Evolutionary conservation across 2,888 invertebrate genomes (phyloP), one percentile per base, ranked within the genome.

Genomic region (Drosophila phalerata): DNA sequence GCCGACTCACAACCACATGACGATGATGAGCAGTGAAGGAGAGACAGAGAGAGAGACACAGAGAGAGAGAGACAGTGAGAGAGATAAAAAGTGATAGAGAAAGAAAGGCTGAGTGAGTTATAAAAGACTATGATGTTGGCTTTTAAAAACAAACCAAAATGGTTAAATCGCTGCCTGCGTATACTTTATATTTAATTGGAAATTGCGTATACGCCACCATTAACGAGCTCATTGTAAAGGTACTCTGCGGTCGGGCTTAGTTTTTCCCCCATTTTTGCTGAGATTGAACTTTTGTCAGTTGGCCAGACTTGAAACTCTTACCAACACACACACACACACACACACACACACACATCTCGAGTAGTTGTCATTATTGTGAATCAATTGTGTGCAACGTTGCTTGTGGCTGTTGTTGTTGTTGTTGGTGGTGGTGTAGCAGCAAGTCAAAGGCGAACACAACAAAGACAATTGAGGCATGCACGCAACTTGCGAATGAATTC

Each of bases 341-440:
- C 43, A 19, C 58, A 25, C 43, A 19, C 62, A 15, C 37, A 19
- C 43, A 19, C 58, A 25, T 43, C 1, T 76, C 43, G 60, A 79
- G 80, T 70, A 73, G 73, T 85, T 77, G 77, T 81, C 86, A 81
- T 89, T 90, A 90, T 90, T 82, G 87, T 81, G 90, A 90, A 83
- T 89, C 88, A 90, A 90, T 89, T 84, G 90, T 73, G 69, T 77
- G 73, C 73, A 57, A 48, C 48, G 67, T 74, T 72, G 63, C 45
- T 58, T 56, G 47, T 37, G 57, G 57, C 48, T 45, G 66, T 60
- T 61, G 52, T 34, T 30, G 58, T 51, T 60, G 38, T 32, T 55
- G 70, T 40, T 60, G 40, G 3, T 28, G 25, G 25, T 45, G 45
- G 6, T 22, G 11, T 22, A 15, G 15, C 9, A 17, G 47, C 28